phyloP scores from a whole-genome alignment of 2,888 invertebrate species.

The Flexamia atlantica region DNA sequence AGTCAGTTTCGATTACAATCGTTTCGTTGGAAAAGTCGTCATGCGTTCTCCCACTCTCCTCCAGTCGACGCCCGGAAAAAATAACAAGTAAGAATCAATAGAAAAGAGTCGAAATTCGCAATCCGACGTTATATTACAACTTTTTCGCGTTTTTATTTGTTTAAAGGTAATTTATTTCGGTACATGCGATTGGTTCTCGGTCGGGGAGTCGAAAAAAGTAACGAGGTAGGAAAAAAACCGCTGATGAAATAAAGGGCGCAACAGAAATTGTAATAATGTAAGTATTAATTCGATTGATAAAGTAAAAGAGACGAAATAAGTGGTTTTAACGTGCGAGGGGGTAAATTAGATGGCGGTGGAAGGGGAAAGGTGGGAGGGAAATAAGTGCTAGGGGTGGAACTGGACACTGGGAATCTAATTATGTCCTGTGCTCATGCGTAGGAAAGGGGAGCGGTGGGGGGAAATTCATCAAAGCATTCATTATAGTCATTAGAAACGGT shows the following conservation, averaged over 20 bases:
- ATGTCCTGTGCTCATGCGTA: constrained; percentile 61
- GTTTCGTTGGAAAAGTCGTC: neutral
- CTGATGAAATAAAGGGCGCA: constrained; percentile 59
- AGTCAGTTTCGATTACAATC: neutral
- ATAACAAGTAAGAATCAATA: constrained; percentile 54
- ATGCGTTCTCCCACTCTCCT: neutral
- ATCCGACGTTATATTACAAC: constrained; percentile 54
- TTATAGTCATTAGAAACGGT: constrained; percentile 63
- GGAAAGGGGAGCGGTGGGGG: constrained; percentile 55
- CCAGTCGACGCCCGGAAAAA: neutral
- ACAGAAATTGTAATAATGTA: constrained; percentile 62
- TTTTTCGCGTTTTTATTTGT: constrained; percentile 55
- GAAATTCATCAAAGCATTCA: constrained; percentile 63
- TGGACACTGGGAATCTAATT: constrained; percentile 63
- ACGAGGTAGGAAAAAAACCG: constrained; percentile 56
- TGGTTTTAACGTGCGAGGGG: constrained; percentile 61
- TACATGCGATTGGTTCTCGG: constrained; percentile 57
- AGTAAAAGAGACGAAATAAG: constrained; percentile 62
- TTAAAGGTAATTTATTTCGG: constrained; percentile 58
- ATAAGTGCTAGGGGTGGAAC: constrained; percentile 58
- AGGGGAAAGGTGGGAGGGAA: constrained; percentile 60
- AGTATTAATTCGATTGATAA: constrained; percentile 63
- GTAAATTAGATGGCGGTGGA: constrained; percentile 55
- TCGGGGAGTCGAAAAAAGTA: constrained; percentile 46
- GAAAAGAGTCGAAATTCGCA: constrained; percentile 53